A percentile compares a stretch with the other conserved stretches of the same genome.
Conservation (phyloP, 2,888 invertebrate genomes). For the Coenonympha arcania region DNA sequence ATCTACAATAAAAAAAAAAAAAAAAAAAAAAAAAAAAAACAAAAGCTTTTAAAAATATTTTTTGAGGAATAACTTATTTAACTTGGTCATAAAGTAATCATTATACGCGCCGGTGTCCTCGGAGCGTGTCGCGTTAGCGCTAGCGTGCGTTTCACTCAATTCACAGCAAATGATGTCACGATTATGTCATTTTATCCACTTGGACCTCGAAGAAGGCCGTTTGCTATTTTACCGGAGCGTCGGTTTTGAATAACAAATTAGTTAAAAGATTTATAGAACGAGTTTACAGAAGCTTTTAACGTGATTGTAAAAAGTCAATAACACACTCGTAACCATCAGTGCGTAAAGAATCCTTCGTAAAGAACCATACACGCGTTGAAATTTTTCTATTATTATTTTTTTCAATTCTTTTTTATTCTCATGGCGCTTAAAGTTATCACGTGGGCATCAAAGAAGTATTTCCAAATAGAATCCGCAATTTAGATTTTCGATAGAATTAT, state of each 20-base stretch:
- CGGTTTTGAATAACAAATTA: slow-evolving; percentile 33
- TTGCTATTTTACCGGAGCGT: slow-evolving; percentile 16
- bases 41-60: too few relatives aligned
- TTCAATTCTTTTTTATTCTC: not conserved
- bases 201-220: slow-evolving; percentile 31
- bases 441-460: not conserved
- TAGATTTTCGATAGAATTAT: slow-evolving; percentile 6
- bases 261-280: slow-evolving; percentile 13
- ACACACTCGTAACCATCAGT: not conserved
- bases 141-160: slow-evolving; percentile 25
- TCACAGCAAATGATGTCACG: slow-evolving; percentile 32
- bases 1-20: too few relatives aligned
- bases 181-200: slow-evolving; percentile 28
- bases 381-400: not conserved
- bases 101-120: slow-evolving; percentile 10
- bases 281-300: slow-evolving; percentile 4
- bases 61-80: too few relatives aligned
- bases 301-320: not conserved
- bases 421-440: not conserved
- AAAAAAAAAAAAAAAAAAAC: too few relatives aligned
- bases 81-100: slow-evolving; percentile 9
- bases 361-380: not conserved
- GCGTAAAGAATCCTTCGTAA: not conserved
- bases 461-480: slow-evolving; percentile 1
- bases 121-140: slow-evolving; percentile 17